These are phyloP conservation scores for Triplophysa tibetana DNA, from an alignment of 2,113 vertebrate species.

Conservation along the genomic window DNA sequence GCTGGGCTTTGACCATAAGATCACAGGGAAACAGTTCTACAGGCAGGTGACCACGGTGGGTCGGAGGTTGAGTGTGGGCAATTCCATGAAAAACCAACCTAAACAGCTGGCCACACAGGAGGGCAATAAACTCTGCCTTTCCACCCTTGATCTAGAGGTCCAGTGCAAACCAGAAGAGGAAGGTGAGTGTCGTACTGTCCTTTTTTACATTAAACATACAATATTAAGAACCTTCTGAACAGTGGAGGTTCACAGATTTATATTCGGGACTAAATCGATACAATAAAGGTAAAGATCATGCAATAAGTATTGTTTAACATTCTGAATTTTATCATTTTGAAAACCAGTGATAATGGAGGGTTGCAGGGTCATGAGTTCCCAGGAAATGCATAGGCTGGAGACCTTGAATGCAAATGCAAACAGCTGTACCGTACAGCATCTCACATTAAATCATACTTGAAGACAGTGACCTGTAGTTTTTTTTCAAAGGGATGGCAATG, in stretches of 20 bases:
- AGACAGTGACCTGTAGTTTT: too few relatives aligned
- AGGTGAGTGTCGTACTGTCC: conserved; percentile 73
- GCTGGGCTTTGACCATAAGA: conserved; percentile 99
- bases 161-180: conserved; percentile 79
- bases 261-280: background rate
- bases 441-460: too few relatives aligned
- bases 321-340: too few relatives aligned
- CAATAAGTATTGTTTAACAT: too few relatives aligned
- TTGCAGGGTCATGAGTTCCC: too few relatives aligned
- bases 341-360: too few relatives aligned
- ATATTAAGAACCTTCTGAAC: background rate
- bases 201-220: background rate
- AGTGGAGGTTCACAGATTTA: background rate
- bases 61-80: conserved; percentile 89
- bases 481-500: too few relatives aligned
- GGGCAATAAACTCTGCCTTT: conserved; percentile 93
- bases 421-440: too few relatives aligned
- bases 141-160: conserved; percentile 92
- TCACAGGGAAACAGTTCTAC: conserved; percentile 99
- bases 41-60: conserved; percentile 97
- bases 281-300: background rate
- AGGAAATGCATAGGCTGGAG: background rate
- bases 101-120: conserved; percentile 83
- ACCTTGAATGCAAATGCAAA: background rate
- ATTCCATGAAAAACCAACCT: conserved; percentile 85